Percentiles rank a stretch among this genome's conserved stretches.
Evolutionary conservation across 2,113 vertebrate genomes (phyloP).

Genomic region (Dicrurus megarhynchus): DNA sequence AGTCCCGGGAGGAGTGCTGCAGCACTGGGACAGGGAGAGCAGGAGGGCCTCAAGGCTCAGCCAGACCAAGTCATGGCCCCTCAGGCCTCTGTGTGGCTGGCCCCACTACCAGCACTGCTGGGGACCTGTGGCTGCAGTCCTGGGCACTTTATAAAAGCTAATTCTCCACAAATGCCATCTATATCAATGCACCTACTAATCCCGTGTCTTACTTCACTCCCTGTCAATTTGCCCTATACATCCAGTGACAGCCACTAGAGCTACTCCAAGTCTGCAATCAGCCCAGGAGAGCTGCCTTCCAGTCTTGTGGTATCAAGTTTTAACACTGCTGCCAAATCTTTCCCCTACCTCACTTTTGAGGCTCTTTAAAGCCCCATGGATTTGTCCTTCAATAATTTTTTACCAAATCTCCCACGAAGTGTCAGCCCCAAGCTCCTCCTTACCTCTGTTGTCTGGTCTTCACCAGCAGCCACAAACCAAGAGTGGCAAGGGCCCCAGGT

Average conservation of each 20-base stretch:
- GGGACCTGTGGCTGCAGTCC: not conserved
- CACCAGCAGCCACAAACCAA: not conserved
- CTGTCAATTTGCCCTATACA: not conserved
- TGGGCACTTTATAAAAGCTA: not conserved
- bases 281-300: not conserved
- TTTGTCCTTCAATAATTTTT: not conserved
- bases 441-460: not conserved
- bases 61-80: accelerated
- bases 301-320: not conserved
- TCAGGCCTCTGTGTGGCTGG: too few relatives aligned
- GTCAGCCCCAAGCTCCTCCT: not conserved
- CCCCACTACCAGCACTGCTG: accelerated
- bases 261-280: not conserved
- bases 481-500: too few relatives aligned
- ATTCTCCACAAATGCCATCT: not conserved
- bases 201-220: not conserved
- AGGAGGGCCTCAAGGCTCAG: not conserved
- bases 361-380: not conserved
- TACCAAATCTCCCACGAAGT: not conserved
- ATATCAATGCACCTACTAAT: not conserved
- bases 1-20: not conserved
- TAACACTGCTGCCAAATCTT: not conserved
- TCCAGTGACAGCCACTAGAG: not conserved
- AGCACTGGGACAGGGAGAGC: not conserved
- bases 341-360: not conserved